Conservation (phyloP, 35 echinoderm and acorn worm genomes). For the Holothuria glaberrima region DNA sequence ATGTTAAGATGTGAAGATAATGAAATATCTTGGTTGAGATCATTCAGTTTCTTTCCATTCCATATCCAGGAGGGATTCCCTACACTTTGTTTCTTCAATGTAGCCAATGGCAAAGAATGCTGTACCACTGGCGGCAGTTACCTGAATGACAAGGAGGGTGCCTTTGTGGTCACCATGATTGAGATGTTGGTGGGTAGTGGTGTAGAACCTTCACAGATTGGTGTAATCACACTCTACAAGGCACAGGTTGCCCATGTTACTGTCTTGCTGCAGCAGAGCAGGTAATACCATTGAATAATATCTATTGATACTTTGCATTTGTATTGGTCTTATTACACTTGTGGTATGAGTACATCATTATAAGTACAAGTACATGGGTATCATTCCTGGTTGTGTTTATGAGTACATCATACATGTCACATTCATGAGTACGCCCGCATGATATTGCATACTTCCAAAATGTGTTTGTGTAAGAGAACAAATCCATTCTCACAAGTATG, state of each 20-base stretch:
- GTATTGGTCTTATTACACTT: too few species aligned
- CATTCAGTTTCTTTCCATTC: not conserved
- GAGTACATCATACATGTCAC: too few species aligned
- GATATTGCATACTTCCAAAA: too few species aligned
- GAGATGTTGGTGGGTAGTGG: constrained; percentile 70
- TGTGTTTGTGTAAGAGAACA: too few species aligned
- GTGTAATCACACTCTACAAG: constrained; percentile 97
- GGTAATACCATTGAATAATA: constrained; percentile 55
- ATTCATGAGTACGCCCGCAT: too few species aligned
- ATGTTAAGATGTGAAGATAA: too few species aligned
- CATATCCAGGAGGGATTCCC: constrained; percentile 65
- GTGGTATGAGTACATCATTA: too few species aligned
- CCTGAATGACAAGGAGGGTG: constrained; percentile 86
- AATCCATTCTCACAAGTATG: too few species aligned
- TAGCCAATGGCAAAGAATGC: constrained; percentile 80
- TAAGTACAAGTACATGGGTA: too few species aligned
- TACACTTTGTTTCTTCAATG: constrained; percentile 91
- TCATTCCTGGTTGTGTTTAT: too few species aligned
- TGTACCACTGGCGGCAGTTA: constrained; percentile 78
- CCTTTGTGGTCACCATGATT: constrained; percentile 88
- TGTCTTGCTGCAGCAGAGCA: constrained; percentile 66
- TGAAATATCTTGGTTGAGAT: too few species aligned
- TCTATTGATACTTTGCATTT: too few species aligned
- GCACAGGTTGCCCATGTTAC: constrained; percentile 78
- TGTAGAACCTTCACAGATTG: constrained; percentile 76